Conservation (phyloP, 2,113 vertebrate species). For the Pachycephala philippinensis region DNA sequence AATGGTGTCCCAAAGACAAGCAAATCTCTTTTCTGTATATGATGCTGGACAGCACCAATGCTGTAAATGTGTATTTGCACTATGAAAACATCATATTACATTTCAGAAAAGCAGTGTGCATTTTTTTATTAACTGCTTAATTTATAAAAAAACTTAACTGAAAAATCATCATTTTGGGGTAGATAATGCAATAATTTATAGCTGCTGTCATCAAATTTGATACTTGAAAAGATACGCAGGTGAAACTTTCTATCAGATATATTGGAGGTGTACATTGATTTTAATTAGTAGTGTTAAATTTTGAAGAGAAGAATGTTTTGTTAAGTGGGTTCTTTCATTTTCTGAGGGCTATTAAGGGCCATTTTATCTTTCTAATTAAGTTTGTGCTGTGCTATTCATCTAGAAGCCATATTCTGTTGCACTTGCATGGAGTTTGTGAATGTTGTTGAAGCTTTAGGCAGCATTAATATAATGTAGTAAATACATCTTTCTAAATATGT, state of each 20-base stretch:
- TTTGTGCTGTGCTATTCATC: neutral
- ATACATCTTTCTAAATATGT: constrained; percentile 15
- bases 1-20: neutral
- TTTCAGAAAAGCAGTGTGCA: neutral
- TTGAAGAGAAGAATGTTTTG: neutral
- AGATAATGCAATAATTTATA: neutral
- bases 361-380: neutral
- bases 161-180: neutral
- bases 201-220: neutral
- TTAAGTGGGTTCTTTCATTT: neutral
- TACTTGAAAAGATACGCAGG: neutral
- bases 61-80: neutral
- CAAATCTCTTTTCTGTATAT: neutral
- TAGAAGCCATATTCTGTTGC: neutral
- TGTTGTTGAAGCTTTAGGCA: neutral
- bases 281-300: neutral
- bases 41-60: neutral
- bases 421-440: neutral
- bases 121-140: neutral
- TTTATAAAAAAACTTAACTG: neutral
- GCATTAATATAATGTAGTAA: neutral
- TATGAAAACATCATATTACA: neutral
- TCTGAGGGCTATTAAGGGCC: neutral
- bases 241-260: neutral
- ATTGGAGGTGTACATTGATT: neutral